Conservation (phyloP, 2,888 invertebrate genomes). For the Phaedon cochleariae region DNA sequence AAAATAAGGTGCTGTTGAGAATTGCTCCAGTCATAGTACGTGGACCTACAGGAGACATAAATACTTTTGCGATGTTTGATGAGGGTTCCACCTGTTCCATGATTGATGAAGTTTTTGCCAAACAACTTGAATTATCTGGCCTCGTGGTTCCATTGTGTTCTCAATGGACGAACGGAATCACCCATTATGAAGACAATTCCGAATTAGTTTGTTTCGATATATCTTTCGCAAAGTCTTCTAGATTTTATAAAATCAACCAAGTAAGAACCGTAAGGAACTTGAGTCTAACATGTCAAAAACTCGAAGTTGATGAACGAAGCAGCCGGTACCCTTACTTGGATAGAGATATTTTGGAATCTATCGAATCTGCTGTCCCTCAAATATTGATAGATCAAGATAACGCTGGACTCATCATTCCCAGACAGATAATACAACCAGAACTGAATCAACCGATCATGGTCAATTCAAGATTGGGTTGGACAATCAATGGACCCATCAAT, state of each 20-base stretch:
- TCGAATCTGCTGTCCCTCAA: not conserved
- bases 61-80: conserved; percentile 1
- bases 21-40: conserved; percentile 1
- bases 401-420: not conserved
- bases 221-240: not conserved
- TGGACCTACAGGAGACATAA: conserved; percentile 7
- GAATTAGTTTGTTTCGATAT: not conserved
- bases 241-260: not conserved
- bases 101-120: not conserved
- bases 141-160: not conserved
- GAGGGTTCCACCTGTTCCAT: conserved; percentile 5
- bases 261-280: not conserved
- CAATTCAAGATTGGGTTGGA: not conserved
- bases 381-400: not conserved
- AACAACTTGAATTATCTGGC: not conserved
- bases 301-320: not conserved
- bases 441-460: conserved; percentile 1
- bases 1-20: not conserved
- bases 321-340: not conserved
- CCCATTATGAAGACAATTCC: not conserved
- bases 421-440: not conserved
- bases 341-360: not conserved
- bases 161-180: conserved; percentile 1
- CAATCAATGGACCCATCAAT: not conserved
- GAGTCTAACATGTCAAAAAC: not conserved